Evolutionary conservation across 2,113 vertebrate species (phyloP), one percentile per base, ranked within the genome.

Genomic region (Embiotoca jacksoni): DNA sequence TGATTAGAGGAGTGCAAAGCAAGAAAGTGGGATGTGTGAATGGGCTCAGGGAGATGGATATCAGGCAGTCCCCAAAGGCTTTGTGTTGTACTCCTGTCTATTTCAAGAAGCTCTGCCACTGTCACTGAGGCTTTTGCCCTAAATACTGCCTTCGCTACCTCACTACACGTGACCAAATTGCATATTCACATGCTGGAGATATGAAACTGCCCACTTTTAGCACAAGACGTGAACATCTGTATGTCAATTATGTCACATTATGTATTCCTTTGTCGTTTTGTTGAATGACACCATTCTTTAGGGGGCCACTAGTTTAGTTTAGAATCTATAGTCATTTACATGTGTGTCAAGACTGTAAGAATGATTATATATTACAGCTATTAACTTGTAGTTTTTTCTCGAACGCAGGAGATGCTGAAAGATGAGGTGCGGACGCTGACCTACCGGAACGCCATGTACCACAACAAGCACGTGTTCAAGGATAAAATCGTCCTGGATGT

Each of bases 381-480:
- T 61, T 9, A 35, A 16, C 31, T 53, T 11, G 0, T 37, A 23
- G 23, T 23, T 55, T 50, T 30, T 10, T 65, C 33, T 41, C 11
- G 2, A 13, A 41, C 35, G 65, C 93, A 99, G 98, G 98, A 99
- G 92, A 99, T 99, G 98, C 90, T 99, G 80, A 99, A 99, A 85
- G 98, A 99, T 32, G 98, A 99, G 87, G 97, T 99, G 49, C 95
- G 98, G 75, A 99, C 98, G 0, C 94, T 99, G 88, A 99, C 98
- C 2, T 99, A 99, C 88, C 93, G 98, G 82, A 99, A 98, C 83
- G 96, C 97, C 89, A 99, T 99, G 96, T 99, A 99, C 91, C 98
- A 99, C 95, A 99, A 99, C 92, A 99, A 98, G 75, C 98, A 99
- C 0, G 96, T 98, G 79, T 99, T 99, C 94, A 99, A 99, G 92